A percentile compares a stretch with the other conserved stretches of the same genome.
Conservation (phyloP, 2,113 vertebrate genomes). For the Orcinus orca region DNA sequence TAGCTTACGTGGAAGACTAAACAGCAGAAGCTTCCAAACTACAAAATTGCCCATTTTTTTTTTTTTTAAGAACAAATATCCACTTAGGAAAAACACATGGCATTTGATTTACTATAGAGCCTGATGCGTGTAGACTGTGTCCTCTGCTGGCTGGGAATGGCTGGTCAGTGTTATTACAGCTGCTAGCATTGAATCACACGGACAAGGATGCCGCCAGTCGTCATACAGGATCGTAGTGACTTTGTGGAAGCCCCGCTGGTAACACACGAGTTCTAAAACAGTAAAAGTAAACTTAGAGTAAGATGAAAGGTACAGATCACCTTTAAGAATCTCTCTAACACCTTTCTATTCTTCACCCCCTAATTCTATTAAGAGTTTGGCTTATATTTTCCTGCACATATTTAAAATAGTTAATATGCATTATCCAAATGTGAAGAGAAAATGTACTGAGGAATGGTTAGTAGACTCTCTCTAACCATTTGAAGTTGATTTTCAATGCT, state of each 20-base stretch:
- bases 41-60: not conserved
- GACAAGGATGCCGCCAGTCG: too few relatives aligned
- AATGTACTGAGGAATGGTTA: conserved; percentile 90
- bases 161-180: not conserved
- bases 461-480: conserved; percentile 27
- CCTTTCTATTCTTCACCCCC: not conserved
- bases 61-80: not conserved
- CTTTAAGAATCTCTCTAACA: not conserved
- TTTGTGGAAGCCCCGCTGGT: not conserved
- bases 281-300: not conserved
- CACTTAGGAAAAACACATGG: not conserved
- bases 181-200: rapidly evolving
- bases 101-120: not conserved
- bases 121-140: not conserved
- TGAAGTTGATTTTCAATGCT: not conserved
- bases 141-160: not conserved
- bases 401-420: not conserved
- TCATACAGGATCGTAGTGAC: not conserved
- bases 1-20: not conserved
- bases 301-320: not conserved
- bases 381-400: not conserved
- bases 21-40: not conserved
- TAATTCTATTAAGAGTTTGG: not conserved
- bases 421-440: conserved; percentile 70
- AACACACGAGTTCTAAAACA: not conserved